A percentile compares a stretch with the other conserved stretches of the same genome.
Conservation (phyloP, 2,113 vertebrate genomes). For the Malurus melanocephalus region DNA sequence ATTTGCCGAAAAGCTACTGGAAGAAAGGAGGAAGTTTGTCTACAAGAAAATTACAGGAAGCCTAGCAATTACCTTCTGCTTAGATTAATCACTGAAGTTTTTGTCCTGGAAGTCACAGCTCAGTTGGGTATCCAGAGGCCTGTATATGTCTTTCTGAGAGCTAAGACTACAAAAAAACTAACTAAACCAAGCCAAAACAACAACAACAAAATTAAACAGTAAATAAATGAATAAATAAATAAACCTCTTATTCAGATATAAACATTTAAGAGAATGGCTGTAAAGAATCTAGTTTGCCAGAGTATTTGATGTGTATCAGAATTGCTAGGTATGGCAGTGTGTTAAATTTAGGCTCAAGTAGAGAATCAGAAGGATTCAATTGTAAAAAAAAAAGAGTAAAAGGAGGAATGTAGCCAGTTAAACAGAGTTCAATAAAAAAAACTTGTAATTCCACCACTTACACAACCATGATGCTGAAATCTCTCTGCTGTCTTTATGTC, state of each 20-base stretch:
- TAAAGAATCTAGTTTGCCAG: neutral
- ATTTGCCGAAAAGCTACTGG: slow-evolving; percentile 32
- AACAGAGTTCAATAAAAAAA: neutral
- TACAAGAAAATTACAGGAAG: slow-evolving; percentile 36
- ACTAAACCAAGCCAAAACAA: neutral
- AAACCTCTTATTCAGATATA: neutral
- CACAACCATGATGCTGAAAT: neutral
- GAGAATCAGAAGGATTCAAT: neutral
- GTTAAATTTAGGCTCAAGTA: neutral
- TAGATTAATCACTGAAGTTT: slow-evolving; percentile 9
- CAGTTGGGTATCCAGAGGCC: neutral
- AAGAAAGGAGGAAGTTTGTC: slow-evolving; percentile 24
- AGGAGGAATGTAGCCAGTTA: neutral
- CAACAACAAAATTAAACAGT: neutral
- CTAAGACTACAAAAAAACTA: neutral
- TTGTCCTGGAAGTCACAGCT: neutral
- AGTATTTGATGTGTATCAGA: neutral
- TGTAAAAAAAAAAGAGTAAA: neutral
- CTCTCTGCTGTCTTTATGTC: neutral
- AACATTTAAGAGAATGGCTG: neutral
- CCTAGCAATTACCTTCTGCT: slow-evolving; percentile 10
- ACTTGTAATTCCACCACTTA: neutral
- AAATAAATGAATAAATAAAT: neutral
- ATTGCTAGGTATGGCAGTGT: neutral
- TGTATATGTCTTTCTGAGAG: fast-evolving